These are phyloP conservation scores for Arion vulgaris DNA, from an alignment of 1,140 invertebrate species.

Conservation along the genomic window DNA sequence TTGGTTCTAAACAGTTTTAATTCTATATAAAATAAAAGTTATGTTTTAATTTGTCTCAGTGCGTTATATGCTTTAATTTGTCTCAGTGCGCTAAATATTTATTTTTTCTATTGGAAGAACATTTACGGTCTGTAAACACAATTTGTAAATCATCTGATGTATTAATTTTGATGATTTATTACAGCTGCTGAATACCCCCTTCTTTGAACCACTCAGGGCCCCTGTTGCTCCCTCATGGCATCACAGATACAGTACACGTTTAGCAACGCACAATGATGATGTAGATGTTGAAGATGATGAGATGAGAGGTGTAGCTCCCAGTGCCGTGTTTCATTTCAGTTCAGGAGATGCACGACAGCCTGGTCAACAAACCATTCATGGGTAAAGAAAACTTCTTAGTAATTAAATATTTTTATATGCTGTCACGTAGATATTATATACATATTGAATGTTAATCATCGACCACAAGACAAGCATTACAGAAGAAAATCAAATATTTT, in stretches of 20 bases:
- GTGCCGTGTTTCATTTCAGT: conserved; percentile 33
- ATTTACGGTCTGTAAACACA: background rate
- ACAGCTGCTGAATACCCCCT: conserved; percentile 3
- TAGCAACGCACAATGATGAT: background rate
- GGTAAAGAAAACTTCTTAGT: conserved; percentile 1
- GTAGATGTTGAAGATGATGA: conserved; percentile 23
- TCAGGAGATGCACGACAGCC: background rate
- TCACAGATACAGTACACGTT: conserved; percentile 14
- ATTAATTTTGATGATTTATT: background rate
- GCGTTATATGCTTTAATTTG: too few species aligned
- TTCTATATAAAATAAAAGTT: too few species aligned
- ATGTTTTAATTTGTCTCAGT: too few species aligned
- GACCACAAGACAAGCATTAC: too few species aligned
- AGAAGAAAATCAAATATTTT: too few species aligned
- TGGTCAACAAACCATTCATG: conserved; percentile 17
- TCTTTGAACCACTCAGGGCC: background rate
- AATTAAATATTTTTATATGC: too few species aligned
- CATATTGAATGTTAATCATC: too few species aligned
- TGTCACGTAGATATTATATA: too few species aligned
- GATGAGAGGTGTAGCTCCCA: conserved; percentile 25
- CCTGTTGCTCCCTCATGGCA: background rate
- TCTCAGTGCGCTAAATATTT: too few species aligned
- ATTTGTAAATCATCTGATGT: background rate
- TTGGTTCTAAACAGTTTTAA: too few species aligned
- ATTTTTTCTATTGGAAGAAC: too few species aligned